phyloP scores from a whole-genome alignment of 1,140 invertebrate species.

The Drosophila malerkotliana region DNA sequence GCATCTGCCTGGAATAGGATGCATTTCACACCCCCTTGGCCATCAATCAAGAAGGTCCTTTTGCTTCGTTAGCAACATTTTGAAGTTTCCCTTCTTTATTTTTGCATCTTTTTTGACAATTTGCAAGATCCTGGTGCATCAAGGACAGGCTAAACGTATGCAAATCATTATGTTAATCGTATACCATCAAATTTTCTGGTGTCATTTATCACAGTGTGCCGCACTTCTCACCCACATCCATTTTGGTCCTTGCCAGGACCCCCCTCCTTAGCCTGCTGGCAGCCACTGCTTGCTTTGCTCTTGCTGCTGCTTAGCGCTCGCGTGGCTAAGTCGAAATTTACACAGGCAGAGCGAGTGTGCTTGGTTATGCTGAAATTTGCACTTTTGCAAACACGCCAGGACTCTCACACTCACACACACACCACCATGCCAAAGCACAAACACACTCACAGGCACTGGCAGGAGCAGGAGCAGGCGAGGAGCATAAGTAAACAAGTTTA shows the following conservation, averaged over 20 bases:
- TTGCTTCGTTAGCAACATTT: conserved; percentile 20
- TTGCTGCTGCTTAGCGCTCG: conserved; percentile 57
- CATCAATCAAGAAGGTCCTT: conserved; percentile 40
- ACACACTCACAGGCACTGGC: conserved; percentile 2
- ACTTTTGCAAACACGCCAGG: conserved; percentile 49
- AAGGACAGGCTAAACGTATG: conserved; percentile 47
- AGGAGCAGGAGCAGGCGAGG: conserved; percentile 14
- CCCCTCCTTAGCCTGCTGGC: conserved; percentile 1
- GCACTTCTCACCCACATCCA: conserved; percentile 15
- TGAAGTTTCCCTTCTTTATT: not conserved
- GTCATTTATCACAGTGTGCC: conserved; percentile 45
- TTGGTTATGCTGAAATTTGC: conserved; percentile 74
- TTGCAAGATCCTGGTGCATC: conserved; percentile 36
- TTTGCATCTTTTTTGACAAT: conserved; percentile 15
- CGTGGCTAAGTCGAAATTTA: conserved; percentile 76
- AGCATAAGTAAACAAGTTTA: conserved; percentile 79
- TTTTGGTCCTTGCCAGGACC: not conserved
- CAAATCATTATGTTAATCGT: conserved; percentile 52
- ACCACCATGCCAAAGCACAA: conserved; percentile 1
- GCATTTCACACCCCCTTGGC: conserved; percentile 7
- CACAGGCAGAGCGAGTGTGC: conserved; percentile 54
- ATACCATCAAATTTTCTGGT: conserved; percentile 44
- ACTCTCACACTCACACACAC: not conserved
- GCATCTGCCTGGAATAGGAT: conserved; percentile 15
- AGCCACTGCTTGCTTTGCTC: conserved; percentile 63